phyloP scores from a whole-genome alignment of 1,140 invertebrate species.

The Macrostomum lignano region DNA sequence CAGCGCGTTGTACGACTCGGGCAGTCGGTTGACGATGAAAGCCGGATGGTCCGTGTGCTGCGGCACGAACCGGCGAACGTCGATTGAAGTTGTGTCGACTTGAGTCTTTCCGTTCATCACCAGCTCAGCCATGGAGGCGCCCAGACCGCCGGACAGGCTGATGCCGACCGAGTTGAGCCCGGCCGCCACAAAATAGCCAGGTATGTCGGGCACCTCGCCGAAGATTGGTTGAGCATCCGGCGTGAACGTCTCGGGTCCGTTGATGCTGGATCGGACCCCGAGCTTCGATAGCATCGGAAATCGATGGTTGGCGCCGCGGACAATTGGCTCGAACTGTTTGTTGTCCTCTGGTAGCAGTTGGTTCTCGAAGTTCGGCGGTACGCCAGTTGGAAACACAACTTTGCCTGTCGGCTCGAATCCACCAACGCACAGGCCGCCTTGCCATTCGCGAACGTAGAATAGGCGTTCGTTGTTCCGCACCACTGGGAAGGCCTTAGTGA shows the following conservation, averaged over 20 bases:
- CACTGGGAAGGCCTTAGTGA: constrained; percentile 30
- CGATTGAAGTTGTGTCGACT: constrained; percentile 58
- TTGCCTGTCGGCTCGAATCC: constrained; percentile 58
- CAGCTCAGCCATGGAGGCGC: constrained; percentile 54
- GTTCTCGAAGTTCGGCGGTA: constrained; percentile 30
- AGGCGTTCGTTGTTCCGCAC: constrained; percentile 61
- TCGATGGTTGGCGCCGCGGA: too few species aligned
- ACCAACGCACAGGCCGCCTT: constrained; percentile 41
- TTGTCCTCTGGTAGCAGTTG: constrained; percentile 42
- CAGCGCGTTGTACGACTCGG: constrained; percentile 72
- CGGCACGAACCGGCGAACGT: constrained; percentile 65
- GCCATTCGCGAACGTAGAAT: constrained; percentile 45
- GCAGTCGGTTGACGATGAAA: constrained; percentile 41
- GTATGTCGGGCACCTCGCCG: constrained; percentile 61
- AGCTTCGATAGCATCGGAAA: constrained; percentile 43
- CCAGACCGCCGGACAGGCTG: constrained; percentile 69
- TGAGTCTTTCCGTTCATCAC: constrained; percentile 44
- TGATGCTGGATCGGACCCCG: constrained; percentile 44
- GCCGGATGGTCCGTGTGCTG: constrained; percentile 54
- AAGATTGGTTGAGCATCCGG: constrained; percentile 39
- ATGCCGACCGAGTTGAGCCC: constrained; percentile 80
- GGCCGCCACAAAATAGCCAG: constrained; percentile 63
- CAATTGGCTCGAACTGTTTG: constrained; percentile 91
- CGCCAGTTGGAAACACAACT: constrained; percentile 49
- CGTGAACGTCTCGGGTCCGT: constrained; percentile 69